Evolutionary conservation across 2,888 invertebrate species (phyloP), one percentile per base, ranked within the genome.

Genomic region (Ochropacha duplaris): DNA sequence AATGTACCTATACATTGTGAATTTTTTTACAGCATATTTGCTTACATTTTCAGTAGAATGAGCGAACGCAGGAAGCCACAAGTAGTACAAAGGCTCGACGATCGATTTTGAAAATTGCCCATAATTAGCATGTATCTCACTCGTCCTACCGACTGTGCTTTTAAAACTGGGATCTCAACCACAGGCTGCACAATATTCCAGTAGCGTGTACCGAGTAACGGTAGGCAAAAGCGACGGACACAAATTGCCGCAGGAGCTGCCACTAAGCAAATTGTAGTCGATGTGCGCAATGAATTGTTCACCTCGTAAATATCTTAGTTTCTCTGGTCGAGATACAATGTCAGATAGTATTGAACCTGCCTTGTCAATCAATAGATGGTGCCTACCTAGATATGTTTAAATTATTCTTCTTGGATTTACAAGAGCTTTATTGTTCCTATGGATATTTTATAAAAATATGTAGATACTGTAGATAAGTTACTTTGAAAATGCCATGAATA

Each of bases 31-130:
- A 31, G 68, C 61, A 66, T 83, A 72, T 84, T 85, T 83, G 69
- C 79, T 79, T 76, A 79, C 68, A 75, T 79, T 81, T 74, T 75
- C 75, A 75, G 72, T 74, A 75, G 75, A 80, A 78, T 69, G 74
- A 81, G 81, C 73, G 76, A 86, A 84, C 83, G 86, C 85, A 90
- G 87, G 90, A 90, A 90, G 90, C 90, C 86, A 76, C 87, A 84
- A 80, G 78, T 79, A 74, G 79, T 71, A 86, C 82, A 79, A 90
- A 90, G 86, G 91, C 90, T 90, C 86, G 87, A 68, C 88, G 84
- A 89, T 90, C 90, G 90, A 87, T 92, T 92, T 90, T 91, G 86
- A 91, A 92, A 92, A 92, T 92, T 91, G 82, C 89, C 89, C 86
- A 83, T 89, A 92, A 92, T 92, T 92, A 92, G 88, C 85, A 84